A percentile compares a stretch with the other conserved stretches of the same genome.
phyloP scores from a whole-genome alignment of 2,113 vertebrate species.

The Rhadina sibilatrix region DNA sequence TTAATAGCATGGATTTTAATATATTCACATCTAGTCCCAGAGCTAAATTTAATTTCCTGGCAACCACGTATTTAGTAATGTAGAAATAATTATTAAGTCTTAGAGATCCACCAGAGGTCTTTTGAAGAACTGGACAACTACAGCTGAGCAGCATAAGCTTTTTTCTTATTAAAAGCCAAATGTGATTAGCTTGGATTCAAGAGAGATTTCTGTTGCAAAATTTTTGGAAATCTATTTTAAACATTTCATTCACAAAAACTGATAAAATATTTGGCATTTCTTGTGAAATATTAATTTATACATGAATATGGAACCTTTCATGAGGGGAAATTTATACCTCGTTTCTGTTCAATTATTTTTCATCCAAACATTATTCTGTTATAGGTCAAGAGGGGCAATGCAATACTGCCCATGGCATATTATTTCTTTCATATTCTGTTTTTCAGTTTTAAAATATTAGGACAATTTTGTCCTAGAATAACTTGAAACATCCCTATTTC shows the following conservation, averaged over 20 bases:
- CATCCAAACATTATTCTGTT: neutral
- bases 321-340: neutral
- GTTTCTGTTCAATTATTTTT: neutral
- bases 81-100: neutral
- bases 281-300: neutral
- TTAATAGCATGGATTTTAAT: neutral
- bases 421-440: neutral
- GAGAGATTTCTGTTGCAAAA: neutral
- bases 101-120: neutral
- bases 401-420: neutral
- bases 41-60: neutral
- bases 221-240: neutral
- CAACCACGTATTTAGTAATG: neutral
- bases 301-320: neutral
- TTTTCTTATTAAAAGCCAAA: neutral
- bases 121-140: neutral
- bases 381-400: neutral
- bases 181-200: neutral
- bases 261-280: neutral
- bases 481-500: neutral
- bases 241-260: neutral
- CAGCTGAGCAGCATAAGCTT: neutral
- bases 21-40: neutral
- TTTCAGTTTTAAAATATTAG: neutral
- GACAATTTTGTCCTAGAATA: neutral